A percentile compares a stretch with the other conserved stretches of the same genome.
Evolutionary conservation across 2,113 vertebrate species (phyloP).

Genomic region (Thermophis baileyi): DNA sequence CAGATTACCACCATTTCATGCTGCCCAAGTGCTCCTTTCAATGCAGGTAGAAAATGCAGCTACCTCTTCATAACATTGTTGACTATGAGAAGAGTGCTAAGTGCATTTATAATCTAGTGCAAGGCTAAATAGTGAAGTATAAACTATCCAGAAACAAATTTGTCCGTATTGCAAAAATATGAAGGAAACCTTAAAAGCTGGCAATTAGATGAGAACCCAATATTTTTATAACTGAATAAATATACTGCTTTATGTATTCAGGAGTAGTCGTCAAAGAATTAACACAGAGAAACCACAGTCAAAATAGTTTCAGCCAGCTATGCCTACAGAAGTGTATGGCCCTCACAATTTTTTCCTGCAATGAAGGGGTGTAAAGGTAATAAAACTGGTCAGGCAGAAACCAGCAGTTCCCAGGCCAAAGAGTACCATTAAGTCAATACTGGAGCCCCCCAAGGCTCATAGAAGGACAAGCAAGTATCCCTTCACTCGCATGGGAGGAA

Average conservation of each 20-base stretch:
- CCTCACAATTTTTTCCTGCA: not conserved
- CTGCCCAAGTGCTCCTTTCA: not conserved
- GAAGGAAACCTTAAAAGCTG: not conserved
- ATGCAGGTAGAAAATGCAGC: not conserved
- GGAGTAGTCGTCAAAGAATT: not conserved
- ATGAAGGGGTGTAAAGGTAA: not conserved
- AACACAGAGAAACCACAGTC: not conserved
- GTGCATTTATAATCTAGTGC: not conserved
- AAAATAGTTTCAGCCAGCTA: not conserved
- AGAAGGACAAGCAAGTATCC: not conserved
- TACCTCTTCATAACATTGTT: not conserved
- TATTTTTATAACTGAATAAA: not conserved
- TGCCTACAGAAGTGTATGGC: not conserved
- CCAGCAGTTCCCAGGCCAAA: not conserved
- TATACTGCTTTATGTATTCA: not conserved
- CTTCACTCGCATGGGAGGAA: not conserved
- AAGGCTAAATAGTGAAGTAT: not conserved
- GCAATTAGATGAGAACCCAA: not conserved
- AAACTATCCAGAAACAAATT: not conserved
- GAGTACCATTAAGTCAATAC: not conserved
- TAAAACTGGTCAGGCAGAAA: not conserved
- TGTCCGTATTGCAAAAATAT: not conserved
- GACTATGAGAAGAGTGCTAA: not conserved
- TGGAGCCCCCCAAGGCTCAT: not conserved
- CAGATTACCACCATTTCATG: not conserved